Base-by-base conservation (phyloP, 2,113 vertebrate species). In the Nyctereutes procyonoides region DNA sequence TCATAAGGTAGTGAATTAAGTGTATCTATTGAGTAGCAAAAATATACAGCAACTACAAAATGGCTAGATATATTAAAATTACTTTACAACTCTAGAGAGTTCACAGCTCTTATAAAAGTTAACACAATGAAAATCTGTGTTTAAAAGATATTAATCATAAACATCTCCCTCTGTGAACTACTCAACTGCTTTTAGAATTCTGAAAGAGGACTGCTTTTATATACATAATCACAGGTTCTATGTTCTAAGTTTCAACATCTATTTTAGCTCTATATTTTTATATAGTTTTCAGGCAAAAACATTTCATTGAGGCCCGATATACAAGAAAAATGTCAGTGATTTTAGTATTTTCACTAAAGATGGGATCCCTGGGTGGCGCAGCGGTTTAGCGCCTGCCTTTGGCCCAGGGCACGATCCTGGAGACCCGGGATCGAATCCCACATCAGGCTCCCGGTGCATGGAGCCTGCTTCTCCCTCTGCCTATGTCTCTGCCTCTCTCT, bases 321-420 rank as follows among this genome's bases (percentile, higher is more conserved):
- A 51, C 32, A 83, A 93, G 28, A 91, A 93, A 94, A 90, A 93
- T 15, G 16, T 58, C 56, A 80, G 62, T 69, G 73, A 77, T 48
- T 81, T 84, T 97, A 77, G 91, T 93, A 83, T 97, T 94, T 97
- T 90, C 95, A 96, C 60, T 96, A 85, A 94, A 98, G 86, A 98
- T n/a, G n/a, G n/a, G n/a, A n/a, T n/a, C n/a, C n/a, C n/a, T n/a
- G n/a, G n/a, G n/a, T n/a, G n/a, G n/a, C n/a, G n/a, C n/a, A n/a
- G n/a, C n/a, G n/a, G n/a, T n/a, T n/a, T n/a, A n/a, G n/a, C n/a
- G n/a, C n/a, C n/a, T n/a, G n/a, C n/a, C n/a, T n/a, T n/a, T n/a
- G n/a, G n/a, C n/a, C n/a, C n/a, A n/a, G n/a, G n/a, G n/a, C n/a
- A n/a, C n/a, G n/a, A n/a, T n/a, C n/a, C n/a, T n/a, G n/a, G n/a